Conservation (phyloP, 2,797 vertebrate genomes). For the Enteromius thamalakanensis region DNA sequence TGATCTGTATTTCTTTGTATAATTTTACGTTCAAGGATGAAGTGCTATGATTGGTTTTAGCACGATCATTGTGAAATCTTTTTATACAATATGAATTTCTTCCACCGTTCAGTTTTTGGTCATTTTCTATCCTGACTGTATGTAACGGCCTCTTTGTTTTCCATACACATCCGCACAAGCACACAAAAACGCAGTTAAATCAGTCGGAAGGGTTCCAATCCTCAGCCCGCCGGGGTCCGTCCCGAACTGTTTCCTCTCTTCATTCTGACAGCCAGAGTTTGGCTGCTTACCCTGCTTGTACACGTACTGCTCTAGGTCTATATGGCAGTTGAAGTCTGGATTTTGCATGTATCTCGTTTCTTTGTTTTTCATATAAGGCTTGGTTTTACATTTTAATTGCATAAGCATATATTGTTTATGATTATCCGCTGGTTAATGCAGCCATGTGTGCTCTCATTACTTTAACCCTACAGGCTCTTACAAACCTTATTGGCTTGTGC, state of each 20-base stretch:
- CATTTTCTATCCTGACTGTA: background rate
- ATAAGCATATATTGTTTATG: slow-evolving; percentile 9
- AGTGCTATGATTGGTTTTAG: background rate
- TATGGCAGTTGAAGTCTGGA: background rate
- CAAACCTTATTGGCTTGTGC: background rate
- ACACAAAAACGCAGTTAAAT: slow-evolving; percentile 33
- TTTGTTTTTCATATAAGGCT: slow-evolving; percentile 24
- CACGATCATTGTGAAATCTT: background rate
- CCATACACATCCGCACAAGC: background rate
- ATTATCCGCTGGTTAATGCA: slow-evolving; percentile 22
- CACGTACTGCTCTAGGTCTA: background rate
- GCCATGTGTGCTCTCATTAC: background rate
- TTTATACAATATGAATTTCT: background rate
- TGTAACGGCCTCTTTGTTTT: background rate
- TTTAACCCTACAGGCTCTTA: background rate
- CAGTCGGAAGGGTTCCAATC: slow-evolving; percentile 4
- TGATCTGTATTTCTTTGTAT: background rate
- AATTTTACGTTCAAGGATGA: background rate
- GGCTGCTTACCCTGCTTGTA: background rate
- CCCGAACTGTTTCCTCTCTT: background rate
- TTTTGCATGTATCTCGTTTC: background rate
- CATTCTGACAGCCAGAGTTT: slow-evolving; percentile 19
- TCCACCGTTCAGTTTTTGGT: background rate
- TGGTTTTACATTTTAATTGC: slow-evolving; percentile 18
- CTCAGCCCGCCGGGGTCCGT: background rate